phyloP scores from a whole-genome alignment of 2,888 invertebrate genomes.

The Kuschelorhynchus macadamiae region DNA sequence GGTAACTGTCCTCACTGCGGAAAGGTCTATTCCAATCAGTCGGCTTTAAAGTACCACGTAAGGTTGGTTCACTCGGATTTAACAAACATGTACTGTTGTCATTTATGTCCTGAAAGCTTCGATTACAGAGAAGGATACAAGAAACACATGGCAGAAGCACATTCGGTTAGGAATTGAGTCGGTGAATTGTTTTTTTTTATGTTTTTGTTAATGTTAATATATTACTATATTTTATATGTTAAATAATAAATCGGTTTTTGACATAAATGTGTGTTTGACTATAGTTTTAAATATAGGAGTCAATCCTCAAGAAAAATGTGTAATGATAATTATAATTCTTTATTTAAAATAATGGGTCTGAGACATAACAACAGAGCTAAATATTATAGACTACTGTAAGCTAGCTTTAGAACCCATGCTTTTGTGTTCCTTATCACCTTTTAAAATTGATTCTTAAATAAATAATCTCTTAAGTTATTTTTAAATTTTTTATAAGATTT shows the following conservation, averaged over 20 bases:
- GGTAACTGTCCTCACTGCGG: constrained; percentile 80
- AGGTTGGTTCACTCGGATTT: constrained; percentile 79
- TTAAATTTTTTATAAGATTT: too few relatives aligned
- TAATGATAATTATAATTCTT: too few relatives aligned
- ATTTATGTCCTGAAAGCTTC: constrained; percentile 79
- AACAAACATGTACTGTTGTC: constrained; percentile 78
- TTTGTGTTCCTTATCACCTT: too few relatives aligned
- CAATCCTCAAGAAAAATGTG: too few relatives aligned
- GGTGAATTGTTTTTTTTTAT: constrained; percentile 34
- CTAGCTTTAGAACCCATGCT: too few relatives aligned
- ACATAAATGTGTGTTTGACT: constrained; percentile 21
- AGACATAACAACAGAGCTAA: too few relatives aligned
- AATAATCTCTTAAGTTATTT: too few relatives aligned
- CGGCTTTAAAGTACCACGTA: constrained; percentile 74
- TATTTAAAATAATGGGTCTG: too few relatives aligned
- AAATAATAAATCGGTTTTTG: constrained; percentile 52
- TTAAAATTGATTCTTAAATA: too few relatives aligned
- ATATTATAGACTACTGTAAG: too few relatives aligned
- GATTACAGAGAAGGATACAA: constrained; percentile 79
- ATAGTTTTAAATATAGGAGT: too few relatives aligned
- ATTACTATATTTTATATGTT: constrained; percentile 50
- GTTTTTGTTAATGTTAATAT: constrained; percentile 47
- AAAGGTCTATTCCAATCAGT: constrained; percentile 79
- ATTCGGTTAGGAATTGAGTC: constrained; percentile 74
- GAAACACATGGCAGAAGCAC: constrained; percentile 79